phyloP scores from a whole-genome alignment of 1,140 invertebrate species.

The Holcopasites calliopsidis region DNA sequence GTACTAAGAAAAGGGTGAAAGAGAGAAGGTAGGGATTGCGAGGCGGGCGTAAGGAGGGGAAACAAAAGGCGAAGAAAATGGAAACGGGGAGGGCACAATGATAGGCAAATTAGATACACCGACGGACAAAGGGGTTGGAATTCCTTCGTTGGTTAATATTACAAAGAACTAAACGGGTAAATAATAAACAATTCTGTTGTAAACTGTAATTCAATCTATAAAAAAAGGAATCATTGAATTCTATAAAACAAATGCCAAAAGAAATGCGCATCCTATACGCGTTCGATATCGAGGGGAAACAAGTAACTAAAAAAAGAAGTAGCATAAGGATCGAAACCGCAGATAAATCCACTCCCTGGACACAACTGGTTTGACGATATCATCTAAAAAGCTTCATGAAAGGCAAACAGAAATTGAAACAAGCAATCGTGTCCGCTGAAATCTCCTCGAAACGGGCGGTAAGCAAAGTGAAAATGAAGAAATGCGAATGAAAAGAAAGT shows the following conservation, averaged over 20 bases:
- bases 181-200: too few species aligned
- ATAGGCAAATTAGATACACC: conserved; percentile 23
- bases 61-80: too few species aligned
- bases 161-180: too few species aligned
- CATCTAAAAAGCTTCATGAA: background rate
- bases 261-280: too few species aligned
- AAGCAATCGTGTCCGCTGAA: background rate
- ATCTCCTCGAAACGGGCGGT: too few species aligned
- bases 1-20: background rate
- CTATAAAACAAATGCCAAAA: too few species aligned
- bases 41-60: background rate
- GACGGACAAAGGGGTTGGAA: background rate
- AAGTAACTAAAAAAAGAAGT: too few species aligned
- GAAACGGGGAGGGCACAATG: background rate
- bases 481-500: background rate
- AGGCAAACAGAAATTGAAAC: background rate
- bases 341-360: background rate
- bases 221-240: too few species aligned
- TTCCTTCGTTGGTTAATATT: background rate
- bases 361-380: background rate
- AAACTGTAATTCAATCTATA: too few species aligned
- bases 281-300: too few species aligned
- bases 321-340: too few species aligned
- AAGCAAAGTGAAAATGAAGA: background rate
- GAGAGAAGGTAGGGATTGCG: background rate